phyloP scores from a whole-genome alignment of 2,888 invertebrate species.

The Osmoderma eremita region DNA sequence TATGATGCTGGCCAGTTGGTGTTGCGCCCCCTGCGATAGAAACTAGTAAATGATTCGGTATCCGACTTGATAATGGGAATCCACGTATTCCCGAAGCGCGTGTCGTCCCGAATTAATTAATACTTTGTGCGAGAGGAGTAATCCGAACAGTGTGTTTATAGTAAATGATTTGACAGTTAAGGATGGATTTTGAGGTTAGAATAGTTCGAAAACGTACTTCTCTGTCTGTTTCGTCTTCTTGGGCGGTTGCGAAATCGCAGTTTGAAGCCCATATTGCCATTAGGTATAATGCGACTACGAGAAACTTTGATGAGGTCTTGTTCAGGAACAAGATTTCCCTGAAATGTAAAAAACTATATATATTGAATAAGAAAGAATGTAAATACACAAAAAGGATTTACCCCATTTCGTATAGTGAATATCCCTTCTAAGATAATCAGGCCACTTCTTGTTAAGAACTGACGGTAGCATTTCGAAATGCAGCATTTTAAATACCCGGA shows the following conservation, averaged over 20 bases:
- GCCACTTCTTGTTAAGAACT: too few species aligned
- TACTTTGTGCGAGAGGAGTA: too few species aligned
- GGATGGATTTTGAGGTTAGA: background rate
- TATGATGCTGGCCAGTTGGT: conserved; percentile 44
- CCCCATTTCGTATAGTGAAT: too few species aligned
- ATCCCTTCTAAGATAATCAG: too few species aligned
- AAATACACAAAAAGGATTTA: too few species aligned
- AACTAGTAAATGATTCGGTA: conserved; percentile 38
- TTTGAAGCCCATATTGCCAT: conserved; percentile 21
- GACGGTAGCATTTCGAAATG: too few species aligned
- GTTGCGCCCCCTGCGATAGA: conserved; percentile 38
- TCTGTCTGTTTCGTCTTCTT: conserved; percentile 31
- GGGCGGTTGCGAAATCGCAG: conserved; percentile 10
- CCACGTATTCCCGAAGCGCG: too few species aligned
- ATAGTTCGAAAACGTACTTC: conserved; percentile 17
- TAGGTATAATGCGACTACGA: conserved; percentile 13
- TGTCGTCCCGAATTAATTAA: too few species aligned
- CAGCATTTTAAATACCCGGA: too few species aligned
- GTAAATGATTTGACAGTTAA: background rate
- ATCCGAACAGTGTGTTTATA: background rate
- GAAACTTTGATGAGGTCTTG: conserved; percentile 14
- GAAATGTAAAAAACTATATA: too few species aligned
- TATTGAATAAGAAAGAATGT: too few species aligned
- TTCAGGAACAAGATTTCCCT: conserved; percentile 27
- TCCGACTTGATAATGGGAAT: too few species aligned